phyloP scores from a whole-genome alignment of 2,113 vertebrate genomes.

The Forbesichthys agassizii region DNA sequence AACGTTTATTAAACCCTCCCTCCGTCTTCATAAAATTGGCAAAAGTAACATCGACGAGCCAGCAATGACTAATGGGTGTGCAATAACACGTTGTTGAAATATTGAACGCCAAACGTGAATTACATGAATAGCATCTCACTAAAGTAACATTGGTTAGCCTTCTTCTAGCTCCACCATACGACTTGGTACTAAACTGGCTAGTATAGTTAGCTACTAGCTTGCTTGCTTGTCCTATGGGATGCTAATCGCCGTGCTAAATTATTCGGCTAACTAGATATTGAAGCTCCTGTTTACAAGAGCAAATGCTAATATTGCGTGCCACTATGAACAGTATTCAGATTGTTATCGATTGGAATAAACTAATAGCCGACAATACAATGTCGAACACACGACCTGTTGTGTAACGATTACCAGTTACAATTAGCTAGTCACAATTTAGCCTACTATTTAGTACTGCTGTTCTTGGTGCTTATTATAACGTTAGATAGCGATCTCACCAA shows the following conservation, averaged over 20 bases:
- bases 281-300: not conserved
- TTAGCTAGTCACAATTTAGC: no score
- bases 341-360: no score
- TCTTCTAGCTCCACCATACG: slow-evolving; percentile 6
- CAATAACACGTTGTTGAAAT: not conserved
- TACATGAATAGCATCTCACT: not conserved
- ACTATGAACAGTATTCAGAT: not conserved
- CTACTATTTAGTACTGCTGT: no score
- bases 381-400: no score
- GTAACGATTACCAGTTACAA: no score
- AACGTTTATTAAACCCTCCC: not conserved
- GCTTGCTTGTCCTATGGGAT: not conserved
- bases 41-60: not conserved
- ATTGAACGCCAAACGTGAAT: not conserved
- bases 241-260: not conserved
- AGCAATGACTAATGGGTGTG: accelerated
- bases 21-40: not conserved
- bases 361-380: no score
- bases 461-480: no score
- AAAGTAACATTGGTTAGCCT: slow-evolving; percentile 35
- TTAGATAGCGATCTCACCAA: no score
- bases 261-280: slow-evolving; percentile 2
- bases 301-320: slow-evolving; percentile 8
- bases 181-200: slow-evolving; percentile 31
- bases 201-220: slow-evolving; percentile 15